Conservation (phyloP, 2,113 vertebrate species). For the Pteronura brasiliensis region DNA sequence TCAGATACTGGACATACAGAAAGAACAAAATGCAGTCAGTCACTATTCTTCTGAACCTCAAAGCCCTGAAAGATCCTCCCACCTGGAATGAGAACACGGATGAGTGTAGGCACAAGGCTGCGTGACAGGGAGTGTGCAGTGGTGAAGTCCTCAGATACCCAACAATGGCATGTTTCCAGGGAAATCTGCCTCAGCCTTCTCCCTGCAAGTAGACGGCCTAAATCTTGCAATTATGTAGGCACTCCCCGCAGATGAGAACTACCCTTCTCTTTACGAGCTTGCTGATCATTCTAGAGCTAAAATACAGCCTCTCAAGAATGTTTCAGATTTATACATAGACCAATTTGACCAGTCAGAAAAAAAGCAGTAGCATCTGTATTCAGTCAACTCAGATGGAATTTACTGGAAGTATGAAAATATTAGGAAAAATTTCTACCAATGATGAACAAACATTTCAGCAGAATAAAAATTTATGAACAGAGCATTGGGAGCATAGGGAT, state of each 20-base stretch:
- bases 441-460: slow-evolving; percentile 51
- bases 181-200: not conserved
- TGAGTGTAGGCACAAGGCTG: not conserved
- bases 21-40: not conserved
- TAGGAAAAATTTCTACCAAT: slow-evolving; percentile 34
- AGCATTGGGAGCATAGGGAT: not conserved
- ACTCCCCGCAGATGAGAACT: not conserved
- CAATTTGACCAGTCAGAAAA: slow-evolving; percentile 24
- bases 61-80: not conserved
- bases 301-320: slow-evolving; percentile 2
- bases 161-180: not conserved
- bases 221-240: not conserved
- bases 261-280: not conserved
- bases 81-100: not conserved
- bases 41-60: not conserved
- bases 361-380: slow-evolving; percentile 41
- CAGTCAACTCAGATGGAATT: slow-evolving; percentile 47
- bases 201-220: not conserved
- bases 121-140: not conserved
- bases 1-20: not conserved
- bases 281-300: slow-evolving; percentile 10
- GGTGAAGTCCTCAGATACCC: not conserved
- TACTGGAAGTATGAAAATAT: slow-evolving; percentile 44
- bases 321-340: slow-evolving; percentile 15
- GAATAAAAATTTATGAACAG: slow-evolving; percentile 60